Evolutionary conservation across 2,113 vertebrate genomes (phyloP).

Genomic region (Circaetus gallicus): DNA sequence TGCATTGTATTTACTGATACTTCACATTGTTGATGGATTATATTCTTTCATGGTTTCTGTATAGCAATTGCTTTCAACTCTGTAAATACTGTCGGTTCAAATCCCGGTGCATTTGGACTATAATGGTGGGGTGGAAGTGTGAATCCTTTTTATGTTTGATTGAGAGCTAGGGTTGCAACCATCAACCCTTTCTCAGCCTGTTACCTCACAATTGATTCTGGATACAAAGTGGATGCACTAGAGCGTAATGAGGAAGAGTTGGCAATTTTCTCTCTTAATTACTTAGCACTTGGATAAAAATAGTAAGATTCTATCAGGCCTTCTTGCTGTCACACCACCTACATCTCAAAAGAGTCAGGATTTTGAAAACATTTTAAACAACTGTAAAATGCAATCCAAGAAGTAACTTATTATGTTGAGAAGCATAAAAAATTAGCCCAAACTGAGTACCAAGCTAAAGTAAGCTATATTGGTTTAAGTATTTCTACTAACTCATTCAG

Average conservation of each 20-base stretch:
- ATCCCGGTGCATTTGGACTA: not conserved
- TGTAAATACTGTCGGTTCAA: not conserved
- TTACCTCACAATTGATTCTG: not conserved
- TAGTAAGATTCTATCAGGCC: not conserved
- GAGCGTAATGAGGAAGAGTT: not conserved
- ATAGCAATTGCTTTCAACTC: not conserved
- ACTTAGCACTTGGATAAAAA: not conserved
- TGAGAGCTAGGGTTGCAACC: not conserved
- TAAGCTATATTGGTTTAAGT: not conserved
- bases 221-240: not conserved
- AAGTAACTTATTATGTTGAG: not conserved
- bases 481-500: not conserved
- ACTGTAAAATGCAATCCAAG: not conserved
- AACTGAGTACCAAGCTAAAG: not conserved
- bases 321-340: not conserved
- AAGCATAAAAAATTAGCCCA: not conserved
- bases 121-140: not conserved
- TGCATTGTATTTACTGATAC: not conserved
- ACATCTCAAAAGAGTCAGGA: not conserved
- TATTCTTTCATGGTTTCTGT: not conserved
- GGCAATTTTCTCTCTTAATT: not conserved
- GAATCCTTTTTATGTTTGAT: rapidly evolving
- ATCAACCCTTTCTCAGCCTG: not conserved
- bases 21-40: not conserved
- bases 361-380: not conserved